Base-by-base conservation (phyloP, 92 coral and sea anemone species). In the Actinostola sp. region DNA sequence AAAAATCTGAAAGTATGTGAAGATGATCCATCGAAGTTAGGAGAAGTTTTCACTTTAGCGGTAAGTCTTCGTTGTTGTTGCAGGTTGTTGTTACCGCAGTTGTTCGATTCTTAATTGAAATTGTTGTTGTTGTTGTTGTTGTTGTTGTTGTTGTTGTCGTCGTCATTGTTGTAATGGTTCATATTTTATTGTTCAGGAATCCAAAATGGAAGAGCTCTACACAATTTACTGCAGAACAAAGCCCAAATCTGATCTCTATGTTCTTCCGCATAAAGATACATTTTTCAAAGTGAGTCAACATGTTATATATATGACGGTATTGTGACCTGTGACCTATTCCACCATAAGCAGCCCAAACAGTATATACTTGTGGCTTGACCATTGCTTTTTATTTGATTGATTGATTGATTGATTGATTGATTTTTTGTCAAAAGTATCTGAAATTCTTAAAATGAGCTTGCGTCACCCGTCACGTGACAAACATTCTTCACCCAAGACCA, bases 201-300 rank as follows among this genome's bases (percentile, higher is more conserved):
- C 87, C 19, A 70, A 80, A 84, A 82, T 91, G 15, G 92, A 91
- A 51, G 89, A 87, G 44, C 71, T 91, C 16, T 91, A 91, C 26
- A 83, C 89, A 0, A 89, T 82, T 26, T 91, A 91, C 44, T 91
- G 97, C 77, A 71, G 88, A 76, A 67, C 89, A 49, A 91, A 91
- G 45, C 88, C 86, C 27, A 91, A 73, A 29, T 91, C 97, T n/a
- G 97, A 91, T 68, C 75, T 59, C 16, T 54, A 83, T 30, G 97
- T 88, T 30, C 86, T 83, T 56, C 81, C 76, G 45, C 63, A 87
- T 62, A 78, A 79, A n/a, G 85, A 83, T 35, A 65, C 92, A 19
- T 91, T 88, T 48, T 91, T 91, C 60, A 72, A 85, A 82, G 94
- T 89, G 45, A 44, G 67, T 56, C 3, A 5, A 30, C 0, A 31